Conservation (phyloP, 1,140 invertebrate species). For the Caenorhabditis elegans region DNA sequence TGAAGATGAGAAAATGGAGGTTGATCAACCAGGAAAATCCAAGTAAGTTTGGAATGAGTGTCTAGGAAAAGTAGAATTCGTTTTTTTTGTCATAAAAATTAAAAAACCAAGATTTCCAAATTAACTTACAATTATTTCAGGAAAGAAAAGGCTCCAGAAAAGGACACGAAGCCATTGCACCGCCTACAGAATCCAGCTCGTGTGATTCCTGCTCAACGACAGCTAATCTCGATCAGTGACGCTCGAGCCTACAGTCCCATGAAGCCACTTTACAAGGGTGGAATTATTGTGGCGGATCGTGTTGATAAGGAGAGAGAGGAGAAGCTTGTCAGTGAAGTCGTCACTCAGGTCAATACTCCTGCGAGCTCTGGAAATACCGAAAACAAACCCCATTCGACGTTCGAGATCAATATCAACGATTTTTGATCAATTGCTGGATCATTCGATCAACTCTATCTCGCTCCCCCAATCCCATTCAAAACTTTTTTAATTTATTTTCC, state of each 20-base stretch:
- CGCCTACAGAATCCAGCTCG: not conserved
- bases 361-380: not conserved
- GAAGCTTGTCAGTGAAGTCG: not conserved
- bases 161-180: not conserved
- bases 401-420: not conserved
- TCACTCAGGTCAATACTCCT: not conserved
- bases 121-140: not conserved
- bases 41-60: not conserved
- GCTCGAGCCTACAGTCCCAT: not conserved
- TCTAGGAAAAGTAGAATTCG: not conserved
- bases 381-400: not conserved
- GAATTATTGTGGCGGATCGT: not conserved
- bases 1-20: not conserved
- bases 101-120: too few species aligned
- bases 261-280: not conserved
- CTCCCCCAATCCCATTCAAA: not conserved
- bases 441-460: not conserved
- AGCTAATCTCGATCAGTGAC: not conserved
- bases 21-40: not conserved
- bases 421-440: not conserved
- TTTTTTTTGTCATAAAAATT: too few species aligned
- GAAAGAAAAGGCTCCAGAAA: not conserved
- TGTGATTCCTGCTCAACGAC: not conserved
- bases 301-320: constrained; percentile 21
- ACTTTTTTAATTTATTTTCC: not conserved